phyloP scores from a whole-genome alignment of 2,888 invertebrate species.

The Heliconius charithonia region DNA sequence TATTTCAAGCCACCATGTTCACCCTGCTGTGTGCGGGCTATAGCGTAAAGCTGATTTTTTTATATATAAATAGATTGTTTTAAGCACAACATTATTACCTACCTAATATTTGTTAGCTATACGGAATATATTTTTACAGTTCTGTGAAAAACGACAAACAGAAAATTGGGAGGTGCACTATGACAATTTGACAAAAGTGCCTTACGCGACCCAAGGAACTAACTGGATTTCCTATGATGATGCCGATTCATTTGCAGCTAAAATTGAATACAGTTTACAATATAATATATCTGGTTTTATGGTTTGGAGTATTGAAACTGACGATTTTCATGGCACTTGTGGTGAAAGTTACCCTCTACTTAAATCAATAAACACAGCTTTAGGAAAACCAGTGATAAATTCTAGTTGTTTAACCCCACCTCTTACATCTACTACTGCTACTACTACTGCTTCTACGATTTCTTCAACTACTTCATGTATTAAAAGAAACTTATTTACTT shows the following conservation, averaged over 20 bases:
- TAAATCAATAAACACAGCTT: constrained; percentile 78
- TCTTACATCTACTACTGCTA: no score
- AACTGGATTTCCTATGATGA: constrained; percentile 90
- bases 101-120: no score
- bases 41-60: no score
- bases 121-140: no score
- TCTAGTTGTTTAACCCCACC: no score
- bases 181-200: constrained; percentile 83
- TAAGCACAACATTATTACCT: no score
- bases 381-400: constrained; percentile 38
- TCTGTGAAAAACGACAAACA: constrained; percentile 45
- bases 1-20: no score
- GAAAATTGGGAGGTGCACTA: constrained; percentile 82
- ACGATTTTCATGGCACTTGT: constrained; percentile 88
- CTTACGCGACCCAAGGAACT: constrained; percentile 84
- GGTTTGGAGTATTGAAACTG: constrained; percentile 92
- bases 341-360: constrained; percentile 85
- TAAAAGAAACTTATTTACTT: background rate
- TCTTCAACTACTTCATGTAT: constrained; percentile 14
- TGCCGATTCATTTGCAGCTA: constrained; percentile 77
- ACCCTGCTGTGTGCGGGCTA: no score
- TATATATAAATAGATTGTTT: no score
- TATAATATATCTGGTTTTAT: constrained; percentile 84
- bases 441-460: background rate
- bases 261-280: constrained; percentile 73